phyloP scores from a whole-genome alignment of 1,140 invertebrate genomes.

The Drosophila teissieri region DNA sequence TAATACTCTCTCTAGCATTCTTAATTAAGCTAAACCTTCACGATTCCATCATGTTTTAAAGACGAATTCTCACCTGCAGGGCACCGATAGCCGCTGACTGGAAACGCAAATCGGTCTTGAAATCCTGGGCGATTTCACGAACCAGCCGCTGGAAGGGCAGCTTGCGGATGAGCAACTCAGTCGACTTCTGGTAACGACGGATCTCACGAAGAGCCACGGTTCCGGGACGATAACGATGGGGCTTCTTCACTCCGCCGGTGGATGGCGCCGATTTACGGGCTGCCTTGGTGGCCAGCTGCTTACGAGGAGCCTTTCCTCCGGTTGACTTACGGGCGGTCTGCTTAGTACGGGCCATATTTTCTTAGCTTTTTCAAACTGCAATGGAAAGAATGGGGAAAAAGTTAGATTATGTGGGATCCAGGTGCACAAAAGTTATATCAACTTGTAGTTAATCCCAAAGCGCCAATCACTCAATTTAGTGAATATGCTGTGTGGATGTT shows the following conservation, averaged over 20 bases:
- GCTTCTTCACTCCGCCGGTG: constrained; percentile 92
- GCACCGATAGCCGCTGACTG: constrained; percentile 91
- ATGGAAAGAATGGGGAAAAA: background rate
- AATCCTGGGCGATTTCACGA: constrained; percentile 94
- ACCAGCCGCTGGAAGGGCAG: constrained; percentile 94
- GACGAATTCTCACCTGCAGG: constrained; percentile 85
- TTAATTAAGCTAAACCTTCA: no score
- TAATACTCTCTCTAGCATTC: no score
- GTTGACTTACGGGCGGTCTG: constrained; percentile 94
- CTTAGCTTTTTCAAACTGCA: constrained; percentile 11
- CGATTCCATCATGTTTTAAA: no score
- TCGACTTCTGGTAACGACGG: constrained; percentile 93
- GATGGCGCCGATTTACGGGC: constrained; percentile 90
- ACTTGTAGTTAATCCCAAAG: background rate
- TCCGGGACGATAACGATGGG: constrained; percentile 91
- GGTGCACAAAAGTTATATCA: no score
- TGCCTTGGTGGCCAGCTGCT: constrained; percentile 94
- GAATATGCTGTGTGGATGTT: background rate
- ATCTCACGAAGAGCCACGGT: constrained; percentile 95
- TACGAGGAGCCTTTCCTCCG: constrained; percentile 94
- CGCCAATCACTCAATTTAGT: no score
- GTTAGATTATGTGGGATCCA: background rate
- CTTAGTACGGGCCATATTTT: constrained; percentile 91
- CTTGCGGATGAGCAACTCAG: constrained; percentile 92
- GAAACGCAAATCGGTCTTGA: constrained; percentile 92